phyloP scores from a whole-genome alignment of 2,888 invertebrate species.

The Drosophila nigricruria region DNA sequence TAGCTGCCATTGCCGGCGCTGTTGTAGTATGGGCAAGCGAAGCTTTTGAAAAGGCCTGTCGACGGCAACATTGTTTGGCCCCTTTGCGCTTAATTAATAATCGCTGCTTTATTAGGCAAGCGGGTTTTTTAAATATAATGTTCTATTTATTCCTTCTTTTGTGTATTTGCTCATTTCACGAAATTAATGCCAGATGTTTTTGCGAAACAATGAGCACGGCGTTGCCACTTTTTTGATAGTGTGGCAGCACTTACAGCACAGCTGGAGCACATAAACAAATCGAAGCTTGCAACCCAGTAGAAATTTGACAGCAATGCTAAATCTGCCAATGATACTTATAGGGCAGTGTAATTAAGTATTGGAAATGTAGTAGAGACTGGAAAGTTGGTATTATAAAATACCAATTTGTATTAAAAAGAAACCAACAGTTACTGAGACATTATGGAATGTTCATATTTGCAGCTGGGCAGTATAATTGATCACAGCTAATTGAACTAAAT shows the following conservation, averaged over 20 bases:
- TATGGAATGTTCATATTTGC: background rate
- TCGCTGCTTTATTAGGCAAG: slow-evolving; percentile 32
- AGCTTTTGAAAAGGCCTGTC: slow-evolving; percentile 94
- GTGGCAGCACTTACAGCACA: slow-evolving; percentile 49
- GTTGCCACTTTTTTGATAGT: slow-evolving; percentile 33
- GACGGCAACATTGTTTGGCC: slow-evolving; percentile 91
- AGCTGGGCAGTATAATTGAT: background rate
- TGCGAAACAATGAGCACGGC: slow-evolving; percentile 10
- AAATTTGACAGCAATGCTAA: slow-evolving; percentile 18
- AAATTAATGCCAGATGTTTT: slow-evolving; percentile 59
- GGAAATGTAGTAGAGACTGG: too few species aligned
- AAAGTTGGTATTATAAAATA: background rate
- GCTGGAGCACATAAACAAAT: slow-evolving; percentile 50
- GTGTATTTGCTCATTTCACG: slow-evolving; percentile 55
- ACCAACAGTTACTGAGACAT: background rate
- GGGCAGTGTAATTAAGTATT: background rate
- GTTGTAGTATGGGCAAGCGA: slow-evolving; percentile 93
- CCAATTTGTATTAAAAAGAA: background rate
- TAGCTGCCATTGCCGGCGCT: slow-evolving; percentile 87
- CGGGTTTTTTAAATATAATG: slow-evolving; percentile 33
- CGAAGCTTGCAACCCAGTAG: slow-evolving; percentile 30
- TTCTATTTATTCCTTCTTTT: slow-evolving; percentile 41
- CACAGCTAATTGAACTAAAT: background rate
- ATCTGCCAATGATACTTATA: background rate
- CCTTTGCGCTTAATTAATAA: slow-evolving; percentile 52